These are phyloP conservation scores for Drosophila kikkawai DNA, from an alignment of 1,140 invertebrate genomes.

Conservation along the genomic window DNA sequence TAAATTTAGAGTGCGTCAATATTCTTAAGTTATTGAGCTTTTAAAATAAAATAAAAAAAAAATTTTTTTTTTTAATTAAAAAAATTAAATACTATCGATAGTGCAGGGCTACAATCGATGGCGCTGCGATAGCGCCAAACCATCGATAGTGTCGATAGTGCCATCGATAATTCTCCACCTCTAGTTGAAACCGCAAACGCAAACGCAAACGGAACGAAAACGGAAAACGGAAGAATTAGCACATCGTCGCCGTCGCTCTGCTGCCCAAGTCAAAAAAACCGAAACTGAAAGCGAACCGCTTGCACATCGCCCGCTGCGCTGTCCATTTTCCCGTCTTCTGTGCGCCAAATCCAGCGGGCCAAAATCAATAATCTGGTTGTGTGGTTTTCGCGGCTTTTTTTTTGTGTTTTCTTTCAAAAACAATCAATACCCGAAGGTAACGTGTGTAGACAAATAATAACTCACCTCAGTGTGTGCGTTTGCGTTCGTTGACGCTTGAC, in stretches of 20 bases:
- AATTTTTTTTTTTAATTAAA: no score
- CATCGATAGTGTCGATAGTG: no score
- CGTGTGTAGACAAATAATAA: constrained; percentile 74
- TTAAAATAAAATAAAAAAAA: no score
- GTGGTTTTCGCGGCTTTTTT: constrained; percentile 78
- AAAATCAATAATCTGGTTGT: constrained; percentile 82
- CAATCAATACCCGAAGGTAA: constrained; percentile 82
- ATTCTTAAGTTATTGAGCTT: no score
- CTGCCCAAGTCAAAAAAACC: constrained; percentile 33
- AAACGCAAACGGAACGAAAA: constrained; percentile 23
- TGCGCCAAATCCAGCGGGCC: constrained; percentile 53
- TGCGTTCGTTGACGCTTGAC: constrained; percentile 81
- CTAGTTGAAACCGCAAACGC: constrained; percentile 15
- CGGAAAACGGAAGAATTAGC: constrained; percentile 24
- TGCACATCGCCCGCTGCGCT: constrained; percentile 43
- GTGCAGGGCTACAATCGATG: no score
- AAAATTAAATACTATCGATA: no score
- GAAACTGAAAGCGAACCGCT: constrained; percentile 29
- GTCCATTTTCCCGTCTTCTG: constrained; percentile 41
- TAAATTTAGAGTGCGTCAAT: no score
- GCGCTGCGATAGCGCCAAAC: no score
- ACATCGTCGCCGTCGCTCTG: constrained; percentile 13
- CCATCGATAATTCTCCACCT: no score
- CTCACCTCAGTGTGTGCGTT: constrained; percentile 78
- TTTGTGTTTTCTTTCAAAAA: constrained; percentile 80